Percentiles rank a stretch among this genome's conserved stretches.
phyloP scores from a whole-genome alignment of 2,797 vertebrate species.

The Mormyrops boulengeri region DNA sequence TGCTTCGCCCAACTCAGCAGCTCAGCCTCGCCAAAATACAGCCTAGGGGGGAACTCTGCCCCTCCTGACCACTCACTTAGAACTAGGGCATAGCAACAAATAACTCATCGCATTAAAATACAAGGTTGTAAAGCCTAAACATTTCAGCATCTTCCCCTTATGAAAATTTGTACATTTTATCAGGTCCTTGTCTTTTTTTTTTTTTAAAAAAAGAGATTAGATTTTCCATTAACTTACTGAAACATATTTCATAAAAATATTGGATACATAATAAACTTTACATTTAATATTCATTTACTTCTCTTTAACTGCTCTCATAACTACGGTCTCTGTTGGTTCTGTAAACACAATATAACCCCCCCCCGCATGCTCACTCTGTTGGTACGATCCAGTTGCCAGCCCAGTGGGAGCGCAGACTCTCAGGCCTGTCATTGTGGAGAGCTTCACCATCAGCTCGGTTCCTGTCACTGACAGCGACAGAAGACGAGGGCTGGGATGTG shows the following conservation, averaged over 20 bases:
- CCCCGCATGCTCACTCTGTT: slow-evolving; percentile 70
- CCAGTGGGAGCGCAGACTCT: slow-evolving; percentile 63
- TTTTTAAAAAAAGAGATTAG: not conserved
- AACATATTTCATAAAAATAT: too few species aligned
- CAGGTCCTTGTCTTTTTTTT: not conserved
- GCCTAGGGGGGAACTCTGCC: slow-evolving; percentile 39
- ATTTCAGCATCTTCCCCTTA: not conserved
- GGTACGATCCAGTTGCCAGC: slow-evolving; percentile 69
- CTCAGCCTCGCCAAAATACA: slow-evolving; percentile 59
- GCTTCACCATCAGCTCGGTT: slow-evolving; percentile 57
- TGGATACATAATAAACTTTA: not conserved
- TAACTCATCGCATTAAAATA: not conserved
- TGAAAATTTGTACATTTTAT: not conserved
- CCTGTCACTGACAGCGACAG: slow-evolving; percentile 57
- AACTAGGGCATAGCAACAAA: slow-evolving; percentile 52
- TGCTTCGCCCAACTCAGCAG: slow-evolving; percentile 67
- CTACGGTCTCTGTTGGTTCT: not conserved
- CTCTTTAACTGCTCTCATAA: not conserved
- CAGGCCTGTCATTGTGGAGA: slow-evolving; percentile 67
- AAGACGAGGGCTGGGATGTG: not conserved
- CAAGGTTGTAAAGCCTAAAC: not conserved
- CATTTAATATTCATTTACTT: not conserved
- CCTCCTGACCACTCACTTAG: slow-evolving; percentile 70
- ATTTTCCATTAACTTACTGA: not conserved
- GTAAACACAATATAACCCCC: not conserved